Evolutionary conservation across 1,140 invertebrate species (phyloP), one percentile per base, ranked within the genome.

Genomic region (Oryctes rhinoceros): DNA sequence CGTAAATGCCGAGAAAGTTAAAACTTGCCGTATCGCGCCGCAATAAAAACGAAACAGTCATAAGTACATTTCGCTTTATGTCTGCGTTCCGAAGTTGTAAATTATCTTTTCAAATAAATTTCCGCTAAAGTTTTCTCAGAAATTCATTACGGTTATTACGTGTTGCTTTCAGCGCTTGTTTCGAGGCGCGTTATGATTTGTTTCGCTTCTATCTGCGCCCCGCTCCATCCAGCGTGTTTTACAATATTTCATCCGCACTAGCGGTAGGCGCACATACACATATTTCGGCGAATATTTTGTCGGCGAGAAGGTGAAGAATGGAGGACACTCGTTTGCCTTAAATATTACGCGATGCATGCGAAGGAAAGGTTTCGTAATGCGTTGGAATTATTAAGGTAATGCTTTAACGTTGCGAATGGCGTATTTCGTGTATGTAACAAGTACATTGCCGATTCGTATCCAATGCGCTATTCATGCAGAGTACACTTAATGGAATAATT

Each of bases 81-180:
- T 24, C 65, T 2, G 65, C 24, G 15, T 59, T 59, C 65, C 65
- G 65, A 71, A 71, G 65, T 71, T 71, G 65, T 71, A 71, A 71
- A 71, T 71, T 71, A 71, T 71, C 65, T 71, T 7, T 24, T 71
- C 65, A 71, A 71, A 71, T 71, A 71, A 71, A 71, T 71, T 71
- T 71, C 35, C 65, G 65, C 65, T 24, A 71, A 71, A 71, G 18
- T 71, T 71, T 71, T 71, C 65, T 37, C 65, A 20, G 65, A 71
- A 71, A 71, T 71, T 71, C 65, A 71, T 71, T 71, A 71, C 65
- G 4, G 65, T 71, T 71, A 71, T 71, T 71, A 71, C 65, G 65
- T 71, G 65, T 71, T 71, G 65, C 65, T 71, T 71, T 71, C 65
- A 37, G 65, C 65, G 18, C 35, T 71, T 71, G 65, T 71, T 71